Conservation (phyloP, 2,113 vertebrate genomes). For the Eleginops maclovinus region DNA sequence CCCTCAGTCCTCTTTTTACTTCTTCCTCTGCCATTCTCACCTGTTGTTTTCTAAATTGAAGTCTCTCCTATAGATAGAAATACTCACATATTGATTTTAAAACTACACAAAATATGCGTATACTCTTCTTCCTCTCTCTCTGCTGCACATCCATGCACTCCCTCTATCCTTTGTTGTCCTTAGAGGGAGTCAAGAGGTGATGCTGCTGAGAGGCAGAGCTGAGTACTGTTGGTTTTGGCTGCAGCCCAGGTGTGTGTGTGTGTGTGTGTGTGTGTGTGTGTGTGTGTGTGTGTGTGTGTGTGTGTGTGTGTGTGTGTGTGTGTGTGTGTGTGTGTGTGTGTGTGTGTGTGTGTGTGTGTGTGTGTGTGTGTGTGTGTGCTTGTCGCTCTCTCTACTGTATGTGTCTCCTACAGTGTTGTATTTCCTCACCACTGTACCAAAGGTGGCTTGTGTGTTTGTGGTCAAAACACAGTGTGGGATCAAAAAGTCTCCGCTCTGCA, state of each 20-base stretch:
- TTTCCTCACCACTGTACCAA: conserved; percentile 49
- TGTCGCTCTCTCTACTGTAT: not conserved
- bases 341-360: conserved; percentile 15
- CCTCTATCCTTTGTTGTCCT: conserved; percentile 64
- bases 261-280: conserved; percentile 20
- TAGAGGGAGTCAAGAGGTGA: conserved; percentile 61
- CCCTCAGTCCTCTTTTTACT: not conserved
- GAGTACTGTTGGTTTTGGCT: conserved; percentile 71
- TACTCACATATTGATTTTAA: not conserved
- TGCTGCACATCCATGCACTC: conserved; percentile 14
- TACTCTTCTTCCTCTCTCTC: conserved; percentile 11
- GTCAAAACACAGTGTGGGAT: conserved; percentile 62
- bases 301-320: conserved; percentile 27
- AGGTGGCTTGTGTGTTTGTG: conserved; percentile 51
- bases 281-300: conserved; percentile 1
- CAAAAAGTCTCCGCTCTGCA: conserved; percentile 44
- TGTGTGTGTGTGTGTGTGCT: conserved; percentile 4
- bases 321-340: conserved; percentile 27
- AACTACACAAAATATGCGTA: not conserved
- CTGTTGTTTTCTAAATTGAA: conserved; percentile 16
- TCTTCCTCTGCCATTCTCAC: conserved; percentile 7
- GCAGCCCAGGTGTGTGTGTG: conserved; percentile 54
- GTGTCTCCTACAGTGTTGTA: conserved; percentile 12
- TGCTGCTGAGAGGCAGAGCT: conserved; percentile 63
- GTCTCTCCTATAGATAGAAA: not conserved